Evolutionary conservation across 2,888 invertebrate genomes (phyloP).

Genomic region (Rhyacophila evoluta): DNA sequence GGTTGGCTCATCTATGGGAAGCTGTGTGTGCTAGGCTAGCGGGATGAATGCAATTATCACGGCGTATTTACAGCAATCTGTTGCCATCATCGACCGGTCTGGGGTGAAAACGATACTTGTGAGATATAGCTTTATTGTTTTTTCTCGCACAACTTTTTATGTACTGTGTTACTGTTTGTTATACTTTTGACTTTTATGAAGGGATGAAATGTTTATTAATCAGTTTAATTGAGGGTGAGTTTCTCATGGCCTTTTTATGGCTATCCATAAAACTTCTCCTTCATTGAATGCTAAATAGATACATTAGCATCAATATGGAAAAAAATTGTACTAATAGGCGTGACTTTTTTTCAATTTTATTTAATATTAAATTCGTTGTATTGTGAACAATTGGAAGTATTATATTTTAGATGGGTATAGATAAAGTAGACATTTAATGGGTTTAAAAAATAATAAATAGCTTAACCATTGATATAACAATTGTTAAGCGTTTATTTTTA

Average conservation of each 20-base stretch:
- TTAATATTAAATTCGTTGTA: too few species aligned
- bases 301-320: too few species aligned
- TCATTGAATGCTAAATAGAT: too few species aligned
- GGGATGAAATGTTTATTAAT: slow-evolving; percentile 25
- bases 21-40: slow-evolving; percentile 19
- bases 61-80: slow-evolving; percentile 64
- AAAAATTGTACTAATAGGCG: too few species aligned
- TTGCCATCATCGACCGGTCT: slow-evolving; percentile 55
- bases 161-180: slow-evolving; percentile 8
- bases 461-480: too few species aligned
- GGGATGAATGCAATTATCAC: slow-evolving; percentile 63
- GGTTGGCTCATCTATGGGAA: slow-evolving; percentile 28
- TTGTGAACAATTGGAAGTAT: too few species aligned
- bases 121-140: slow-evolving; percentile 72
- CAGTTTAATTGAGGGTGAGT: background rate
- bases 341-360: too few species aligned
- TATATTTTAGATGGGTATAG: too few species aligned
- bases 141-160: slow-evolving; percentile 64
- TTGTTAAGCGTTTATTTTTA: too few species aligned
- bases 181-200: background rate
- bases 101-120: slow-evolving; percentile 71
- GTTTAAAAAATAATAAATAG: too few species aligned
- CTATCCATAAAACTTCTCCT: too few species aligned
- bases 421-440: too few species aligned
- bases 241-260: background rate